Evolutionary conservation across 2,888 invertebrate species (phyloP), one percentile per base, ranked within the genome.

Genomic region (Coecobrya sp.): DNA sequence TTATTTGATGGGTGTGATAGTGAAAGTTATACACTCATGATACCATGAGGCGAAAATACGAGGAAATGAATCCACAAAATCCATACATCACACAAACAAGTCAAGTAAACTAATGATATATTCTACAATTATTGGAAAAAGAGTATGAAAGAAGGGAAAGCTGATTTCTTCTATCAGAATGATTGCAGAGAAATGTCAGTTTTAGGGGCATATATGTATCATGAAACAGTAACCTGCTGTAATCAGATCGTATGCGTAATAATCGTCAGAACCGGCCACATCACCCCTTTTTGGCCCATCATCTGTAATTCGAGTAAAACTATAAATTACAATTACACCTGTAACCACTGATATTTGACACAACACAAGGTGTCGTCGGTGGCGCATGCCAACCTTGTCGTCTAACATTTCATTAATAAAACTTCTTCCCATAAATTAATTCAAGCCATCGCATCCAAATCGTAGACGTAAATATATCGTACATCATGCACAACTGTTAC

Each of bases 171-270:
- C n/a, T n/a, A n/a, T n/a, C n/a, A n/a, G n/a, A n/a, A n/a, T n/a
- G n/a, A n/a, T n/a, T n/a, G n/a, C n/a, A n/a, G n/a, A n/a, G n/a
- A n/a, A n/a, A 49, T 49, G 11, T 13, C 49, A 49, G 7, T 7
- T 19, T 59, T 5, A 62, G 62, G 30, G 65, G 30, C 65, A 65
- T 65, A 65, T 65, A 62, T 65, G 65, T 65, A 65, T 30, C 65
- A 62, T 49, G 49, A 7, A 49, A 49, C 19, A 84, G 45, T 86
- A 93, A 93, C 93, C 93, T 93, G 90, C 90, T 76, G 93, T 89
- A 82, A 93, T 89, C 59, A 93, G 59, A 93, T 93, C 93, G 92
- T 93, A 93, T 86, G 91, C 93, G 90, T 93, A 93, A 93, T 93
- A 93, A 52, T 91, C 91, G 65, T 90, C 92, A 68, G 70, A 30